These are phyloP conservation scores for Emydura subglobosa DNA, from an alignment of 2,113 vertebrate species.

Conservation along the genomic window DNA sequence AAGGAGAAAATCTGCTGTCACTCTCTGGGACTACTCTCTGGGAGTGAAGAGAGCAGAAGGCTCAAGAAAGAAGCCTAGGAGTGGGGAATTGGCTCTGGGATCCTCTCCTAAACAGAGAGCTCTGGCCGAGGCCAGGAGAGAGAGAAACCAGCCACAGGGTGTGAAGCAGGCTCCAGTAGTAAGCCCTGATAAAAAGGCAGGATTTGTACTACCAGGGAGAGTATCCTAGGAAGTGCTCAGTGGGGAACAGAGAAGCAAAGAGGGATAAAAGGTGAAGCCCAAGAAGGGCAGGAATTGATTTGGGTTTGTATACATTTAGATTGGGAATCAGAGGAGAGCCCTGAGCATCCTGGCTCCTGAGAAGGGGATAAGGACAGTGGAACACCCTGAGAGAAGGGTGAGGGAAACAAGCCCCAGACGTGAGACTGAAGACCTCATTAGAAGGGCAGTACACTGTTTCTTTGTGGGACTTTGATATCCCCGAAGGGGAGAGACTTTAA, in stretches of 20 bases:
- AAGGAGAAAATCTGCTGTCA: background rate
- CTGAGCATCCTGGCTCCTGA: background rate
- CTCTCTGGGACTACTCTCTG: background rate
- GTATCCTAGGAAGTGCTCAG: background rate
- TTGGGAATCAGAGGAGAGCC: background rate
- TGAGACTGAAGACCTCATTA: background rate
- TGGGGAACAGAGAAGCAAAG: background rate
- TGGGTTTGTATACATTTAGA: background rate
- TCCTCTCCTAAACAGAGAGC: background rate
- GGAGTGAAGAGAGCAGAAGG: background rate
- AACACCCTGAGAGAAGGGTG: background rate
- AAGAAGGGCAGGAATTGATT: background rate
- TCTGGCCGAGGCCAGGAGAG: background rate
- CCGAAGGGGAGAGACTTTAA: background rate
- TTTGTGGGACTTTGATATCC: background rate
- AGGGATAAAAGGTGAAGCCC: background rate
- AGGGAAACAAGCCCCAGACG: background rate
- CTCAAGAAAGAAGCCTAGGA: background rate
- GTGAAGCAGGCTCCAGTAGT: background rate
- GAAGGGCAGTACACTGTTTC: background rate
- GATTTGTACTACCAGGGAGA: background rate
- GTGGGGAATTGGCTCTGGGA: background rate
- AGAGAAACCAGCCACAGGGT: background rate
- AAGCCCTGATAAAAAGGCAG: background rate
- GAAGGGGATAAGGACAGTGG: background rate